A percentile compares a stretch with the other conserved stretches of the same genome.
Conservation (phyloP, 2,113 vertebrate genomes). For the Pteruthius melanotis region DNA sequence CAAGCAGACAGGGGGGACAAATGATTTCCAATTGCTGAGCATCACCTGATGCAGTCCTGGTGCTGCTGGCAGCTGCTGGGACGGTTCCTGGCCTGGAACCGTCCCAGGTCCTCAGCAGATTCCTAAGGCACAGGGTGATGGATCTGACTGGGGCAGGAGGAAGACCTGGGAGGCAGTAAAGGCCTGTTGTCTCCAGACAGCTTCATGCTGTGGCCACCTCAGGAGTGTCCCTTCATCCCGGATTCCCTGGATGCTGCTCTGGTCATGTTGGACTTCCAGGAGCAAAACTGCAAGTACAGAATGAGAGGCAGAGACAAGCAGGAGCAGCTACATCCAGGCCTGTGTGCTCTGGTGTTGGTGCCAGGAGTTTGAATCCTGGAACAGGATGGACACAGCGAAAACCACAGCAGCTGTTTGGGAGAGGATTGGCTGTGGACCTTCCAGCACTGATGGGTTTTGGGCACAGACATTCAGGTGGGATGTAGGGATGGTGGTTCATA, state of each 20-base stretch:
- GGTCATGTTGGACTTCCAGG: not conserved
- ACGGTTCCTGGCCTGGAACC: accelerated
- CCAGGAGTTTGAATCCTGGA: not conserved
- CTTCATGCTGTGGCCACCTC: not conserved
- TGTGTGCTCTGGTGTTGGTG: accelerated
- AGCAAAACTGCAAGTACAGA: accelerated
- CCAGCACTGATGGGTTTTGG: not conserved
- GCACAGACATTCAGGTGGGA: not conserved
- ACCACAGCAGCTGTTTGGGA: not conserved
- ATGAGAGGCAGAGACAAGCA: not conserved
- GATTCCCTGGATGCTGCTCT: not conserved
- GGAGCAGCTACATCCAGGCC: not conserved
- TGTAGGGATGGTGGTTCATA: not conserved
- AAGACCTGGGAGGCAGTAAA: not conserved
- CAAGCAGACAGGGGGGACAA: accelerated
- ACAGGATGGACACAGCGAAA: not conserved
- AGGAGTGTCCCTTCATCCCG: accelerated
- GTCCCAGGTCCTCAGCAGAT: not conserved
- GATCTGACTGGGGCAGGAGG: not conserved
- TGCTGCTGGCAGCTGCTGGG: not conserved
- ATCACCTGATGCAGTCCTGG: accelerated
- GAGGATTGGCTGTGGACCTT: not conserved
- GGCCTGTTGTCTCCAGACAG: not conserved
- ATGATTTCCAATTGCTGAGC: accelerated
- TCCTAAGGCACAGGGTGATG: not conserved